Evolutionary conservation across 1,140 invertebrate species (phyloP).

Genomic region (Drosophila sp.): DNA sequence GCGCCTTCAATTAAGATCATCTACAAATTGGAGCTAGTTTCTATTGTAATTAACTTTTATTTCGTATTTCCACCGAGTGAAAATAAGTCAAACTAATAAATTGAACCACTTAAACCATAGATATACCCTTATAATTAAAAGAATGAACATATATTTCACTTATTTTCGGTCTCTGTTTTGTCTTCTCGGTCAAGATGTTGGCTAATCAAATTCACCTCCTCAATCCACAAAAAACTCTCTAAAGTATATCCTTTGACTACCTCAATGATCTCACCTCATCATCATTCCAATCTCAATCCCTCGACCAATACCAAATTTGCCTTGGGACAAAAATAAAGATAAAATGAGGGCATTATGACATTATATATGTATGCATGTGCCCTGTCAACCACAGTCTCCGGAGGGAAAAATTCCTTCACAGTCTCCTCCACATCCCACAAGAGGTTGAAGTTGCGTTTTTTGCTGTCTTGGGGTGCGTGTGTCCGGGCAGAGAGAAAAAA

Average conservation of each 20-base stretch:
- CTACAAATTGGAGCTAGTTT: constrained; percentile 65
- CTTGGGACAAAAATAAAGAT: constrained; percentile 33
- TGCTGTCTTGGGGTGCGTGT: constrained; percentile 14
- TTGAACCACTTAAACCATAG: no score
- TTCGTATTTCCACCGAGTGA: not conserved
- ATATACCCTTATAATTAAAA: no score
- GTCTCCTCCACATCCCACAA: not conserved
- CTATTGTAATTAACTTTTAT: constrained; percentile 65
- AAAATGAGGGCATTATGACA: constrained; percentile 67
- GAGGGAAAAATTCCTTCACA: constrained; percentile 33
- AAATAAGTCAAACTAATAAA: no score
- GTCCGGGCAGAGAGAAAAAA: constrained; percentile 4
- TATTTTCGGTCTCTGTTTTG: no score
- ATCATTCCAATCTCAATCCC: not conserved
- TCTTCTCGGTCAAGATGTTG: no score
- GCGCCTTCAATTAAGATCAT: constrained; percentile 77
- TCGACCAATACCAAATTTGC: not conserved
- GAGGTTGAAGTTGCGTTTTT: not conserved
- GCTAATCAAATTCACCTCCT: no score
- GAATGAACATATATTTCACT: no score
- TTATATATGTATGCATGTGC: constrained; percentile 60
- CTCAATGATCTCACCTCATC: not conserved
- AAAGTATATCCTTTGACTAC: no score
- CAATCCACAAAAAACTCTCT: no score
- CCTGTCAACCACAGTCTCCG: constrained; percentile 5